Base-by-base conservation (phyloP, 2,888 invertebrate species). In the Saturnia japonica region DNA sequence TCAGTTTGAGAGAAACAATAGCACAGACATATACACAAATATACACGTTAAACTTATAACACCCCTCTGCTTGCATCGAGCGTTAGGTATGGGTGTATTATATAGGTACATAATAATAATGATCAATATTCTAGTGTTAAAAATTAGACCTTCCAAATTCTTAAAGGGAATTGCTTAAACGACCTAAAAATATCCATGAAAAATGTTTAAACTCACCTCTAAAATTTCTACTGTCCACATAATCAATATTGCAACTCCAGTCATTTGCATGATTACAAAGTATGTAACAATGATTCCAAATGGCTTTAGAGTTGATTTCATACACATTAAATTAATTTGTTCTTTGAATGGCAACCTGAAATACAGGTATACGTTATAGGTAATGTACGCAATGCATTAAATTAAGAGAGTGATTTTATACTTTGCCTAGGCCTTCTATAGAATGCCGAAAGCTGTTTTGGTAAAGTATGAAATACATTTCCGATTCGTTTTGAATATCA, bases 161-260 rank as follows among this genome's bases (percentile, higher is more conserved):
- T n/a, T 16, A 45, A 0, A 19, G 19, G 7, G n/a, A 51, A 28
- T 69, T 67, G 28, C 67, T 43, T 47, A 4, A 14, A 67, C 22
- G 51, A 12, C 57, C n/a, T 4, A 51, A n/a, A n/a, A 51, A 51
- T 51, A 45, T 51, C 4, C n/a, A 51, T 6, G 19, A 19, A n/a
- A 51, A 19, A 3, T n/a, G n/a, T 51, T 51, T 51, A 19, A 47
- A n/a, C 64, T 72, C 76, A 89, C 91, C 82, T 80, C n/a, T 72
- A 91, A 77, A 16, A 91, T 79, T 43, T 89, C 88, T 66, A 88
- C 75, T 4, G 85, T 76, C 86, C 87, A 91, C 74, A 86, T 80
- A 6, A 82, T 78, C 3, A 90, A 57, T n/a, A 87, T 75, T 2
- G 81, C 78, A 14, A 77, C 72, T 0, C 91, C 91, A 14, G 83